Evolutionary conservation across 2,888 invertebrate species (phyloP).

Genomic region (Monopis laevigella): DNA sequence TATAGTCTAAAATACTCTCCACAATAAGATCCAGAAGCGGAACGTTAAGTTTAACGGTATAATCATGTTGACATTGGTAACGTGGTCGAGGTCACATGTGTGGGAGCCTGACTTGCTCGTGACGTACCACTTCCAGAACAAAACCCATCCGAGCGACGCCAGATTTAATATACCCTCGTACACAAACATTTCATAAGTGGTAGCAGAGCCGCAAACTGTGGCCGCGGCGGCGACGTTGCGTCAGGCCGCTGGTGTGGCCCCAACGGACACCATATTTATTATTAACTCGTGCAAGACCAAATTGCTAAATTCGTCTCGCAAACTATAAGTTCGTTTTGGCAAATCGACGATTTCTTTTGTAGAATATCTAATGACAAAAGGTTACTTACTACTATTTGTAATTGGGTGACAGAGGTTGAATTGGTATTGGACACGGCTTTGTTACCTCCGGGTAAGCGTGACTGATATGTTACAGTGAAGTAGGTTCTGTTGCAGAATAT

Average conservation of each 20-base stretch:
- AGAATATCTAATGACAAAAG: conserved; percentile 8
- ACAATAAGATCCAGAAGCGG: conserved; percentile 4
- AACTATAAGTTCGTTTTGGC: conserved; percentile 31
- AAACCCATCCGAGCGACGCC: conserved; percentile 48
- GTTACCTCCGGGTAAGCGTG: conserved; percentile 1
- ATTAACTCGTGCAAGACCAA: conserved; percentile 39
- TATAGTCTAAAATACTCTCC: conserved; percentile 3
- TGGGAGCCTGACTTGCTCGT: conserved; percentile 3
- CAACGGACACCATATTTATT: conserved; percentile 21
- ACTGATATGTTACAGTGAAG: conserved; percentile 2
- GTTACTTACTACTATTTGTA: conserved; percentile 2
- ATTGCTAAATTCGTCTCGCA: conserved; percentile 47
- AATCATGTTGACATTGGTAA: conserved; percentile 22
- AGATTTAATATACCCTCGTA: conserved; percentile 60
- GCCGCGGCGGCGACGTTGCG: conserved; percentile 35
- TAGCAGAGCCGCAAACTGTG: conserved; percentile 45
- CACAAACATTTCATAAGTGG: conserved; percentile 65
- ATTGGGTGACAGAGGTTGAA: conserved; percentile 2
- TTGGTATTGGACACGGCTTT: conserved; percentile 8
- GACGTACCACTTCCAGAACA: conserved; percentile 26
- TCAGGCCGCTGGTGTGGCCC: conserved; percentile 33
- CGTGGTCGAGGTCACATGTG: conserved; percentile 10
- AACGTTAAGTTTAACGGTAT: conserved; percentile 29
- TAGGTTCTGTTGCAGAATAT: not conserved
- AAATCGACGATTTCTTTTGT: conserved; percentile 29